phyloP scores from a whole-genome alignment of 2,888 invertebrate genomes.

The Philhelius pedissequus region DNA sequence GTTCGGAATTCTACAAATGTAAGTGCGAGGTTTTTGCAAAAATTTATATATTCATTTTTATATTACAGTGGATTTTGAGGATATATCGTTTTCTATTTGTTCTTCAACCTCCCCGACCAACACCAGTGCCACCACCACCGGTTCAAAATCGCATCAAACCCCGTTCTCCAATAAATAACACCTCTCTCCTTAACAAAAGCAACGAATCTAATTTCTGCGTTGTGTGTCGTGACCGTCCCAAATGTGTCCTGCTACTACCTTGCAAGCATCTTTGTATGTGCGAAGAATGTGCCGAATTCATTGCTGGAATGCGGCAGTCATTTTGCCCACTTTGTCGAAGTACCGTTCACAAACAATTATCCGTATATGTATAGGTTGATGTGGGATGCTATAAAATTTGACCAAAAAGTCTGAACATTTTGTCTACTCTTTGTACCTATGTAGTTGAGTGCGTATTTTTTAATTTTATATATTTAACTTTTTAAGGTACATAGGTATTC shows the following conservation, averaged over 20 bases:
- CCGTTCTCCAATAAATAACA: not conserved
- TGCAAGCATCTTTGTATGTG: constrained; percentile 73
- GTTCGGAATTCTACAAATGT: constrained; percentile 17
- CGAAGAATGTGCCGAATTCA: constrained; percentile 69
- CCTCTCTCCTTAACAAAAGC: constrained; percentile 22
- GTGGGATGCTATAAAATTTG: not conserved
- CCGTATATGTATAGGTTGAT: constrained; percentile 37
- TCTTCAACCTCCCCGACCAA: constrained; percentile 19
- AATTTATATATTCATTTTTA: not conserved
- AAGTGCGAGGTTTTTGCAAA: not conserved
- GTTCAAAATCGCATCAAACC: not conserved
- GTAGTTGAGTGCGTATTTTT: not conserved
- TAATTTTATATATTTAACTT: not conserved
- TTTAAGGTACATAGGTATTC: constrained; percentile 22
- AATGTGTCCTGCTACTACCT: constrained; percentile 70
- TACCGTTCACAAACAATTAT: constrained; percentile 47
- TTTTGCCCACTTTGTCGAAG: constrained; percentile 71
- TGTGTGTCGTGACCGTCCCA: constrained; percentile 70
- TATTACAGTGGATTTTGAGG: constrained; percentile 32
- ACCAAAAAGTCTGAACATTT: constrained; percentile 39
- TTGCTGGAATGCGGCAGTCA: constrained; percentile 26
- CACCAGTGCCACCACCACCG: not conserved
- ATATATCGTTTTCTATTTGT: constrained; percentile 46
- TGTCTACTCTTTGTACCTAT: constrained; percentile 11
- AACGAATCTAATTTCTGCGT: constrained; percentile 67